phyloP scores from a whole-genome alignment of 2,888 invertebrate species.

The Megalurothrips usitatus region DNA sequence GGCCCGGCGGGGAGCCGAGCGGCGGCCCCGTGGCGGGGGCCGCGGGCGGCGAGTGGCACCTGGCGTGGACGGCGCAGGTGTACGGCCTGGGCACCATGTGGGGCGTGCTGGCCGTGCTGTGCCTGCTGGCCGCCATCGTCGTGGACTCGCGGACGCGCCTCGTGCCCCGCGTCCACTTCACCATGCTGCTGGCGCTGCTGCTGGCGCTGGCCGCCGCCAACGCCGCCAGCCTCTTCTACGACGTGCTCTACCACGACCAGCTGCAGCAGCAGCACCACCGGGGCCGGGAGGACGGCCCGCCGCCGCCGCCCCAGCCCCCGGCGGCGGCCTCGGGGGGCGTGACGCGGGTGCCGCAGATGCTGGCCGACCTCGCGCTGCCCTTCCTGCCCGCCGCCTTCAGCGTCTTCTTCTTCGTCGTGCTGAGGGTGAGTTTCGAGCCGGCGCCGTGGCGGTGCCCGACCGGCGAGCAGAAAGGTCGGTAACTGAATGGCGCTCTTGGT shows the following conservation, averaged over 20 bases:
- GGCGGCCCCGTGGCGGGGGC: conserved; percentile 12
- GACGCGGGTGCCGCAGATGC: conserved; percentile 11
- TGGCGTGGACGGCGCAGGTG: conserved; percentile 12
- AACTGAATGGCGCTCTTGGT: not conserved
- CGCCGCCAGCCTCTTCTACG: conserved; percentile 7
- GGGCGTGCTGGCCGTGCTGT: conserved; percentile 16
- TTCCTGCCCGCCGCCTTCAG: conserved; percentile 21
- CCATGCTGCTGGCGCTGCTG: conserved; percentile 19
- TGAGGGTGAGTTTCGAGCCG: not conserved
- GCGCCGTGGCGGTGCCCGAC: not conserved
- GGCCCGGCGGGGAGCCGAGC: not conserved
- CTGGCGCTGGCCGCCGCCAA: conserved; percentile 24
- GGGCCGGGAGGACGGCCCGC: not conserved
- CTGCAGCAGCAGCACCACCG: not conserved
- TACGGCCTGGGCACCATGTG: conserved; percentile 24
- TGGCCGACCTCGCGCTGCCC: conserved; percentile 2
- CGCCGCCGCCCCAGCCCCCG: not conserved
- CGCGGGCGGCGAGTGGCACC: conserved; percentile 17
- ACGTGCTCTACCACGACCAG: conserved; percentile 18
- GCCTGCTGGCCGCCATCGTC: conserved; percentile 3
- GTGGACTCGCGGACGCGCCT: conserved; percentile 3
- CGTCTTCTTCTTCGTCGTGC: conserved; percentile 19
- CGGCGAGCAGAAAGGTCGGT: not conserved
- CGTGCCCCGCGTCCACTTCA: conserved; percentile 19
- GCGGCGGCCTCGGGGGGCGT: not conserved